Conservation (phyloP, 1,140 invertebrate species). For the Heliconius hermathena region DNA sequence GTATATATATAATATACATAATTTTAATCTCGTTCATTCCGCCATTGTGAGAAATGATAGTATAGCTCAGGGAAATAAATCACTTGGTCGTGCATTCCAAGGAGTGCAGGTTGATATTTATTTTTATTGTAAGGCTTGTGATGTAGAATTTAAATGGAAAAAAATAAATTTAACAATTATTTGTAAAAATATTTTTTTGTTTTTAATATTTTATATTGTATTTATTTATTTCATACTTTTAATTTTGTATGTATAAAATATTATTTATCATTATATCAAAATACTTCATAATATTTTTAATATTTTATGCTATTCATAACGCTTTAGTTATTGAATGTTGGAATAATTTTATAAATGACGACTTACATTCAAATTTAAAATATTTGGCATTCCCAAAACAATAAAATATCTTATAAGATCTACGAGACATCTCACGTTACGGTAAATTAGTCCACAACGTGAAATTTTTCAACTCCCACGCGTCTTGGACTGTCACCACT, state of each 20-base stretch:
- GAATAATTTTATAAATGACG: neutral
- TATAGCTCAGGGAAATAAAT: neutral
- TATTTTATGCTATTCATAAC: neutral
- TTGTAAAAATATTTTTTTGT: neutral
- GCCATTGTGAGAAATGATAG: neutral
- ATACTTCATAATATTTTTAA: too few species aligned
- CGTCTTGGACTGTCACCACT: conserved; percentile 28
- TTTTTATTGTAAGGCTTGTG: conserved; percentile 24
- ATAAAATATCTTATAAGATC: neutral
- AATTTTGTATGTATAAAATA: neutral
- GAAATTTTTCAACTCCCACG: conserved; percentile 30
- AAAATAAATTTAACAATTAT: neutral
- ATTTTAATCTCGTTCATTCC: neutral
- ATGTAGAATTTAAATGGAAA: conserved; percentile 25
- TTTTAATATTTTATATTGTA: neutral
- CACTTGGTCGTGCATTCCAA: neutral
- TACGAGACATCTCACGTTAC: neutral
- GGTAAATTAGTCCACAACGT: neutral
- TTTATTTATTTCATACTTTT: neutral
- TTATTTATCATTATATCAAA: neutral
- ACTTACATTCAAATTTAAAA: neutral
- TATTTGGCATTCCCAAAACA: neutral
- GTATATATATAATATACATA: neutral
- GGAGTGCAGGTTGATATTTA: neutral
- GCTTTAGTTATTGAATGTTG: neutral